These are phyloP conservation scores for Carpatolechia fugitivella DNA, from an alignment of 2,888 invertebrate genomes.

Conservation along the genomic window DNA sequence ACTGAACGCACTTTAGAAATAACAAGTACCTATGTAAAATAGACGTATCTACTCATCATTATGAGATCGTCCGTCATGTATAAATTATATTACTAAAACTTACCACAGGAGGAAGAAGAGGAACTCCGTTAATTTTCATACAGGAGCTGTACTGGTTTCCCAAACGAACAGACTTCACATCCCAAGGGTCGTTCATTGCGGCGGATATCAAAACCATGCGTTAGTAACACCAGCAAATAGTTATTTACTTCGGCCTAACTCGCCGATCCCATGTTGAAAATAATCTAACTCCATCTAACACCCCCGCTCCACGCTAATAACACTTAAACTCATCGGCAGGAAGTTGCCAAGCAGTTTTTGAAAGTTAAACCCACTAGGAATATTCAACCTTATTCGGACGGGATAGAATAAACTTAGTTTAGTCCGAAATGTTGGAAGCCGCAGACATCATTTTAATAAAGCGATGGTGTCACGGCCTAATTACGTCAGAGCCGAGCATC, in stretches of 20 bases:
- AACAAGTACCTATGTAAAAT: too few species aligned
- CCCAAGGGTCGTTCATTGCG: conserved; percentile 73
- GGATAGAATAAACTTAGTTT: conserved; percentile 41
- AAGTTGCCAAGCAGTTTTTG: conserved; percentile 37
- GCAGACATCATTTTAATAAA: conserved; percentile 41
- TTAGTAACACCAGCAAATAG: neutral
- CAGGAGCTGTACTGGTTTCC: conserved; percentile 80
- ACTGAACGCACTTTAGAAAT: too few species aligned
- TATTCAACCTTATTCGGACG: conserved; percentile 36
- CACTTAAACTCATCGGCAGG: conserved; percentile 24
- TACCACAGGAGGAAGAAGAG: conserved; percentile 88
- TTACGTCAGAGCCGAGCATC: conserved; percentile 58
- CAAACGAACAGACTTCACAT: conserved; percentile 65
- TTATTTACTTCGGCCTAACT: neutral
- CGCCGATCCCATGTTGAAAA: conserved; percentile 8
- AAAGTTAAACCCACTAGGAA: conserved; percentile 24
- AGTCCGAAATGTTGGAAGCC: conserved; percentile 15
- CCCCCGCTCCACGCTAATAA: conserved; percentile 17
- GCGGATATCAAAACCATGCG: conserved; percentile 22
- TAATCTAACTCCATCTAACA: conserved; percentile 17
- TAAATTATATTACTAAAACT: conserved; percentile 39
- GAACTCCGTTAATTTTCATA: conserved; percentile 85
- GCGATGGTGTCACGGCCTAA: conserved; percentile 65
- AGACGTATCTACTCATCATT: neutral
- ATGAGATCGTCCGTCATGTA: neutral